These are phyloP conservation scores for Pseudachorutes palmiensis DNA, from an alignment of 1,140 invertebrate species.

Conservation along the genomic window DNA sequence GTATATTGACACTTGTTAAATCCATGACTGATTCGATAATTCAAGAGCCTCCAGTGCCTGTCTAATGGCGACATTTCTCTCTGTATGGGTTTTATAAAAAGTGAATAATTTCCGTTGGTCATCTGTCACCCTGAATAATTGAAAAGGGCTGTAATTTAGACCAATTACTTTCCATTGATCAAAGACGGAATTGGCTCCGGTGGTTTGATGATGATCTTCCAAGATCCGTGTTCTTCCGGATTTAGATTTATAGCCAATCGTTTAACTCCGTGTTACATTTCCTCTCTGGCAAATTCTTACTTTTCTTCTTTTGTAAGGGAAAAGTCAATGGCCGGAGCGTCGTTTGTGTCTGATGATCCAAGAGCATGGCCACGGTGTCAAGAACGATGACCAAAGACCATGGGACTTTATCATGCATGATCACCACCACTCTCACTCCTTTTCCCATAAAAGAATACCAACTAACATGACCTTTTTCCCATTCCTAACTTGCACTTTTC, in stretches of 20 bases:
- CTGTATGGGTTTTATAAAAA: no score
- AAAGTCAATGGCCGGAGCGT: conserved; percentile 6
- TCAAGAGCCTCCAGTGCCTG: no score
- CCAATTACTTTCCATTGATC: not conserved
- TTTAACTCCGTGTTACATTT: not conserved
- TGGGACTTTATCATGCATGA: not conserved
- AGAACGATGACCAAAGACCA: conserved; percentile 9
- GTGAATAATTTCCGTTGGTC: no score
- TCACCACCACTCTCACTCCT: not conserved
- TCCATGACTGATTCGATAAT: no score
- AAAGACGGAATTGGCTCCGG: not conserved
- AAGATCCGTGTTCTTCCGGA: conserved; percentile 4
- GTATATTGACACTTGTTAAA: no score
- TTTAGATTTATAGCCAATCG: conserved; percentile 8
- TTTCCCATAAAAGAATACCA: conserved; percentile 2
- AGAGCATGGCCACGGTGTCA: not conserved
- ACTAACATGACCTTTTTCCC: not conserved
- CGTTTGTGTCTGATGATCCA: not conserved
- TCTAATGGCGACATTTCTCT: no score
- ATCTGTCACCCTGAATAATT: no score
- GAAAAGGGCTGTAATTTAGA: not conserved
- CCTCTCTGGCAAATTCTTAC: not conserved
- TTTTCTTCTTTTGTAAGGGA: not conserved
- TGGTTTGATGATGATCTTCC: no score
- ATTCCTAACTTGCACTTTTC: conserved; percentile 2